Evolutionary conservation across 2,888 invertebrate genomes (phyloP), one percentile per base, ranked within the genome.

Genomic region (Cactoblastis cactorum): DNA sequence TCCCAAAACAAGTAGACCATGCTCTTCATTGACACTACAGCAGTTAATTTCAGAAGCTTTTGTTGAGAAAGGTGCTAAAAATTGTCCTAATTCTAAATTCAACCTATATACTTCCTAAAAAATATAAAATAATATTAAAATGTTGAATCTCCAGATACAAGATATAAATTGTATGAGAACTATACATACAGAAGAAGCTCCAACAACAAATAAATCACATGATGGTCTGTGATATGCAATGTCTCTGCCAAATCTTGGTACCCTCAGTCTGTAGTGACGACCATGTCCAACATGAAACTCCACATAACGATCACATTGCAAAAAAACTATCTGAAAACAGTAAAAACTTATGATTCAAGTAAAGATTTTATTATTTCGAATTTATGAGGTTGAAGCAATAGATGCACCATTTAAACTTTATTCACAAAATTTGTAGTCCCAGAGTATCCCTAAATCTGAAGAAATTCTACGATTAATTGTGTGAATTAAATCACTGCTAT

Each of bases 231-330:
- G 97, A 72, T 97, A 98, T 59, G 95, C 93, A 89, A 99, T 92
- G 76, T 99, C 99, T 59, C 98, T 92, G 0, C 99, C 99, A 90
- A 96, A 98, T 68, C 96, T 94, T 9, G 99, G 99, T 67, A 99
- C 97, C 63, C 99, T 88, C 17, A 98, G 90, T 53, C 97, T 91
- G 74, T 96, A 96, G 78, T 98, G 97, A 41, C 97, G 91, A 0
- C 99, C 99, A 80, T 95, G 95, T 38, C 96, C 96, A 18, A 96
- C 95, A 89, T 99, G 99, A 71, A 99, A 95, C 87, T 99, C 99
- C 8, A 99, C 91, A 81, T 95, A 97, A 37, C 99, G 92, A 52
- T 90, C 90, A 77, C 89, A 94, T 85, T 98, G 96, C 45, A 98
- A 86, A 78, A 98, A 95, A 15, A 96, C 95, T 54, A 99, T 83